Conservation (phyloP, 2,113 vertebrate genomes). For the Brachirus orientalis region DNA sequence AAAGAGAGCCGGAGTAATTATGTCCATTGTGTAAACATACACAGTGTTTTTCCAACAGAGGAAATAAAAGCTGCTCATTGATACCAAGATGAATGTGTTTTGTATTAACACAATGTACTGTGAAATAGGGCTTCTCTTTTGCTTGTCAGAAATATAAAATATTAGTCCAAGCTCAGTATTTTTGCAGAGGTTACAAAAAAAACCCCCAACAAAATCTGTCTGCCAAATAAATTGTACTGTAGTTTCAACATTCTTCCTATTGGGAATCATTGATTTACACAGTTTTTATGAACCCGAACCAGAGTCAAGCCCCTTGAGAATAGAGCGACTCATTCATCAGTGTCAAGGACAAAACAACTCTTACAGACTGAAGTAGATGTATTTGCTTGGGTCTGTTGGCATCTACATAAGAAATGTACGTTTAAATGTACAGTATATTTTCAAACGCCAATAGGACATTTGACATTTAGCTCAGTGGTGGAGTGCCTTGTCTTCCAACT, state of each 20-base stretch:
- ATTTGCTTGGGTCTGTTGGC: constrained; percentile 30
- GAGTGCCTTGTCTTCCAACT: no score
- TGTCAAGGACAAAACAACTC: constrained; percentile 12
- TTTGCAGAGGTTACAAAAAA: constrained; percentile 14
- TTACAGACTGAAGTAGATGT: constrained; percentile 11
- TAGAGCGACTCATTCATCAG: constrained; percentile 42
- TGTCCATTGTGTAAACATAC: constrained; percentile 4
- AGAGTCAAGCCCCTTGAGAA: constrained; percentile 20
- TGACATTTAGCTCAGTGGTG: neutral
- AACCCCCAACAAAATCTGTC: constrained; percentile 13
- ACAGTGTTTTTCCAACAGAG: neutral
- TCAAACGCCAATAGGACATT: neutral
- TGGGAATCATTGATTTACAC: constrained; percentile 44
- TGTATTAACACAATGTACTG: constrained; percentile 1
- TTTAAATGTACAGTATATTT: neutral
- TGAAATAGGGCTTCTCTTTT: constrained; percentile 14
- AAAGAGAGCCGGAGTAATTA: neutral
- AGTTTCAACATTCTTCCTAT: constrained; percentile 25
- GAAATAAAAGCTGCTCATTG: constrained; percentile 7
- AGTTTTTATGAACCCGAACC: constrained; percentile 33
- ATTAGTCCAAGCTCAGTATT: constrained; percentile 19
- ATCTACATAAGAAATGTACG: neutral
- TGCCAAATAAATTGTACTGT: constrained; percentile 17
- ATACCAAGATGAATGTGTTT: constrained; percentile 25
- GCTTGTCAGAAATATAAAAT: constrained; percentile 11